Base-by-base conservation (phyloP, 2,888 invertebrate species). In the Pocota personata region DNA sequence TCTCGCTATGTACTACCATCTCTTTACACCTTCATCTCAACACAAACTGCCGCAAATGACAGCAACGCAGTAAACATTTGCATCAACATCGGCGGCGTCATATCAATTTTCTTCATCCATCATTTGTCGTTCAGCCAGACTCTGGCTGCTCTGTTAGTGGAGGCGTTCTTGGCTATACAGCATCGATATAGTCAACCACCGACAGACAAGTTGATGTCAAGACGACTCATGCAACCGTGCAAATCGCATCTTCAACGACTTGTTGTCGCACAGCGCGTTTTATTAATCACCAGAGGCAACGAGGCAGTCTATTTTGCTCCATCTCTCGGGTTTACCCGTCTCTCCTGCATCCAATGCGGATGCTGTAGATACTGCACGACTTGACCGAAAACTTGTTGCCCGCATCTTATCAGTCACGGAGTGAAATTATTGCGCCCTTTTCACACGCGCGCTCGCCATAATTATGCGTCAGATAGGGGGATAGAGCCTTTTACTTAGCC, bases 391-490 rank as follows among this genome's bases (percentile, higher is more conserved):
- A 58, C 72, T 35, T 64, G 72, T 64, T 57, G 76, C 72, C 76
- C 76, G 77, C 82, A 86, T 82, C 82, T 86, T 86, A 86, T 86
- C 82, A 86, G 24, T 40, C 14, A 48, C 52, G 16, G n/a, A 64
- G 66, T n/a, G 71, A 72, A 86, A 76, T 86, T 86, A 86, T 82
- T 72, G 80, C 67, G 76, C 86, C 86, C 80, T 86, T 82, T 80
- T 80, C 82, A 76, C 82, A 86, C 82, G 82, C 86, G 71, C 66
- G 52, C 75, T 86, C 76, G 58, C 86, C 64, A 82, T 86, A 86
- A 86, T 86, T 86, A 86, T 86, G 82, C 76, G 71, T 76, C 82
- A 71, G 86, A 86, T 80, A 76, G 82, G 30, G 82, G 30, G 27
- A 19, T 58, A 64, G 58, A 35, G 66, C 27, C 79, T 79, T 79